phyloP scores from a whole-genome alignment of 1,140 invertebrate species.

The Odontomachus brunneus region DNA sequence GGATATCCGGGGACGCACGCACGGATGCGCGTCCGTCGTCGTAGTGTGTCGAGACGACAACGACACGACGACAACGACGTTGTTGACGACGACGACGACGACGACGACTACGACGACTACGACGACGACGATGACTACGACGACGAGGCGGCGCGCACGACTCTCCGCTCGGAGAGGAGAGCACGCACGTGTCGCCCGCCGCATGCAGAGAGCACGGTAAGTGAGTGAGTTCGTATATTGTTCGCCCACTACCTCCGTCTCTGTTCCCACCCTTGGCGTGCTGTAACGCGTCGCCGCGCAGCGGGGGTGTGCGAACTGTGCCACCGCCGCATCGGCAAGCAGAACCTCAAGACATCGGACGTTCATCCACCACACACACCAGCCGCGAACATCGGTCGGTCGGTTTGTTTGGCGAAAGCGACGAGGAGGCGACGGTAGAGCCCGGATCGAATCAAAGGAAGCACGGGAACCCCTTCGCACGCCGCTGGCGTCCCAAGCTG shows the following conservation, averaged over 20 bases:
- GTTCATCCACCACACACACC: background rate
- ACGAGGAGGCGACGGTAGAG: background rate
- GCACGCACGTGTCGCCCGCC: no score
- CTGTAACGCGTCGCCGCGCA: background rate
- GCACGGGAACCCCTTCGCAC: background rate
- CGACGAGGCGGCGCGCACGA: no score
- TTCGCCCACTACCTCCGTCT: constrained; percentile 3
- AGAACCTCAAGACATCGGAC: constrained; percentile 35
- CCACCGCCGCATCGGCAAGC: background rate
- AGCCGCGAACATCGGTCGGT: constrained; percentile 20
- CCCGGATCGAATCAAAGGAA: constrained; percentile 13
- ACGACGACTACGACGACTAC: no score
- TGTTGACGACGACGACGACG: no score
- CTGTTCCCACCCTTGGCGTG: no score
- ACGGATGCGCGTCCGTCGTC: constrained; percentile 49
- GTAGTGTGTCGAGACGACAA: background rate
- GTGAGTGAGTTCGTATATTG: constrained; percentile 45
- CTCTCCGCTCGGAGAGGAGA: no score
- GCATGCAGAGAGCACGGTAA: constrained; percentile 33
- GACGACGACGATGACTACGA: no score
- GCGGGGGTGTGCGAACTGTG: background rate
- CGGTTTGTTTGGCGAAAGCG: constrained; percentile 5
- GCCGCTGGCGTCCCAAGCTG: background rate
- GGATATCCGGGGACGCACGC: constrained; percentile 58
- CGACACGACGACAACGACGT: no score